Percentiles rank a stretch among this genome's conserved stretches.
Conservation (phyloP, 2,888 invertebrate genomes). For the Thera obeliscata region DNA sequence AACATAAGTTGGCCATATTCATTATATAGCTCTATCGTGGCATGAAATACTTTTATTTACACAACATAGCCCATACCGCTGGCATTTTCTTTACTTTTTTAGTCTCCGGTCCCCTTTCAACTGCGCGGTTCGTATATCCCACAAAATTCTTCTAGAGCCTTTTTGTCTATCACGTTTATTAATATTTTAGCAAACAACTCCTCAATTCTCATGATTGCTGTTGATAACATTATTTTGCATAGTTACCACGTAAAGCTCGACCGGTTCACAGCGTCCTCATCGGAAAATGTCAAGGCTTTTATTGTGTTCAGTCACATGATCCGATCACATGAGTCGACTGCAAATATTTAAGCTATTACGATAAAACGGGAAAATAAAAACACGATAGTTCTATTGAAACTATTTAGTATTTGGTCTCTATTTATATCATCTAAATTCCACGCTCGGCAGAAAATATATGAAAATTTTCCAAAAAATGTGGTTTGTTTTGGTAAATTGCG, state of each 20-base stretch:
- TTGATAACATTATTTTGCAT: constrained; percentile 33
- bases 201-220: constrained; percentile 6
- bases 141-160: too few relatives aligned
- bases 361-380: constrained; percentile 30
- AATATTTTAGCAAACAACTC: not conserved
- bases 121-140: too few relatives aligned
- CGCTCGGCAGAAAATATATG: too few relatives aligned
- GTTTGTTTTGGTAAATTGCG: too few relatives aligned
- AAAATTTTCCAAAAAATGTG: too few relatives aligned
- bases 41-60: too few relatives aligned
- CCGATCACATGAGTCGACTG: constrained; percentile 50
- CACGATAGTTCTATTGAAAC: constrained; percentile 1
- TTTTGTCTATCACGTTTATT: not conserved
- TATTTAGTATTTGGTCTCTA: not conserved
- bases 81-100: too few relatives aligned
- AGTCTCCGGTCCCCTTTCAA: too few relatives aligned
- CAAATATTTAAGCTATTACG: constrained; percentile 42
- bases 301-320: constrained; percentile 59
- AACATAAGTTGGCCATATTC: not conserved
- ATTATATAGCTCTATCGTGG: too few relatives aligned
- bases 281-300: constrained; percentile 61
- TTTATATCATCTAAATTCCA: not conserved
- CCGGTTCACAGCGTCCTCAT: constrained; percentile 59
- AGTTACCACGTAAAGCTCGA: constrained; percentile 49
- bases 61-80: too few relatives aligned